Conservation (phyloP, 2,113 vertebrate species). For the Perognathus longimembris region DNA sequence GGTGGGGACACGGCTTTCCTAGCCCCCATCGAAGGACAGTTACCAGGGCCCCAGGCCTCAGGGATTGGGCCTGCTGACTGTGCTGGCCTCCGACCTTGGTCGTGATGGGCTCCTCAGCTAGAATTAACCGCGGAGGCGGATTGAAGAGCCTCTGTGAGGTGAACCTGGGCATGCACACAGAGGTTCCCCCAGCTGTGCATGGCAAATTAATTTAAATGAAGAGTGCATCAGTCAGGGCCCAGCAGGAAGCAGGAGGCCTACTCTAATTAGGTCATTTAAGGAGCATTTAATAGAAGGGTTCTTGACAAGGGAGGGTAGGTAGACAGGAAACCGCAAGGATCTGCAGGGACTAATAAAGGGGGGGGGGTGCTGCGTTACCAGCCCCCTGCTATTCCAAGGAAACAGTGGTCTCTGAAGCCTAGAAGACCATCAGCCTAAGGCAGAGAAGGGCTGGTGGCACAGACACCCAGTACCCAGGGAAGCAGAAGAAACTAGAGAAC, state of each 20-base stretch:
- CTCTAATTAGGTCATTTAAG: not conserved
- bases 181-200: not conserved
- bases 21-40: not conserved
- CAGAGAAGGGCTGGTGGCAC: not conserved
- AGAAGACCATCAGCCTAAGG: not conserved
- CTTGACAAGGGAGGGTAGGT: not conserved
- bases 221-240: not conserved
- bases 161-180: not conserved
- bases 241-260: not conserved
- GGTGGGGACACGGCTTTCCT: not conserved
- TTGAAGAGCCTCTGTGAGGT: not conserved
- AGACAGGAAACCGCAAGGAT: not conserved
- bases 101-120: not conserved
- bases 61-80: too few species aligned
- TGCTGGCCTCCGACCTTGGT: too few species aligned
- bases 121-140: not conserved
- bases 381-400: too few species aligned
- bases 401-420: not conserved
- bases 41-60: not conserved
- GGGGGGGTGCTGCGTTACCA: not conserved
- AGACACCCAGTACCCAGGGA: not conserved
- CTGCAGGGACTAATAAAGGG: not conserved
- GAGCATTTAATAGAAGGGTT: not conserved
- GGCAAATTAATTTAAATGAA: conserved; percentile 36
- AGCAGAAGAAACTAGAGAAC: not conserved